Evolutionary conservation across 2,888 invertebrate genomes (phyloP).

Genomic region (Megastigmus dorsalis): DNA sequence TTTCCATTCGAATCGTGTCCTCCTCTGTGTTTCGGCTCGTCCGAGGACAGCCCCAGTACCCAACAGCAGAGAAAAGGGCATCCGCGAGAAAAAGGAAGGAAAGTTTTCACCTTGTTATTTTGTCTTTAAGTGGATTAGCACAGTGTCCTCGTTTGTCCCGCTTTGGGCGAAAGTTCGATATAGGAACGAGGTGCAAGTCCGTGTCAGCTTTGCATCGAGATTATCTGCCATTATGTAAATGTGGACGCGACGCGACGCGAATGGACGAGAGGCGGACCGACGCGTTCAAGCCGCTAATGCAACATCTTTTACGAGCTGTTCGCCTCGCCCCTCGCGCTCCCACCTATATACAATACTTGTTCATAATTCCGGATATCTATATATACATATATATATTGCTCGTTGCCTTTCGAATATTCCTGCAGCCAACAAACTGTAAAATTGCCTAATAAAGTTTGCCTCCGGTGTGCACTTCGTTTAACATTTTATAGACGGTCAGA

Average conservation of each 20-base stretch:
- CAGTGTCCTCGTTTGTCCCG: slow-evolving; percentile 12
- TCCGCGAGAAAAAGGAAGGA: not conserved
- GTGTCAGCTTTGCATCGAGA: slow-evolving; percentile 42
- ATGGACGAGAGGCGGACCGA: not conserved
- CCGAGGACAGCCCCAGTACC: too few relatives aligned
- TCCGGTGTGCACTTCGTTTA: not conserved
- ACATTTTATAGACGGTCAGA: not conserved
- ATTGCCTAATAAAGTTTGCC: slow-evolving; percentile 15
- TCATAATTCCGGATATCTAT: not conserved
- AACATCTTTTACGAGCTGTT: slow-evolving; percentile 33
- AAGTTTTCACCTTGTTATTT: slow-evolving; percentile 19
- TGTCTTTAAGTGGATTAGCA: slow-evolving; percentile 25
- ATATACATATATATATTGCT: not conserved
- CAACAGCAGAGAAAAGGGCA: not conserved
- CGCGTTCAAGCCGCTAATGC: slow-evolving; percentile 8
- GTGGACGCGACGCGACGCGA: slow-evolving; percentile 13
- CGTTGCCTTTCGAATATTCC: slow-evolving; percentile 11
- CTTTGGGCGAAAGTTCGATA: slow-evolving; percentile 32
- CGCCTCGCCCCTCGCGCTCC: not conserved
- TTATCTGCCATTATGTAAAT: slow-evolving; percentile 42
- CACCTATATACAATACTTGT: not conserved
- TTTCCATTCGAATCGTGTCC: too few relatives aligned
- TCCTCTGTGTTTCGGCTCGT: too few relatives aligned
- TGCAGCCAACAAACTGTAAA: slow-evolving; percentile 7
- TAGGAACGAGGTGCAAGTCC: slow-evolving; percentile 15